phyloP scores from a whole-genome alignment of 2,888 invertebrate genomes.

The Endotricha flammealis region DNA sequence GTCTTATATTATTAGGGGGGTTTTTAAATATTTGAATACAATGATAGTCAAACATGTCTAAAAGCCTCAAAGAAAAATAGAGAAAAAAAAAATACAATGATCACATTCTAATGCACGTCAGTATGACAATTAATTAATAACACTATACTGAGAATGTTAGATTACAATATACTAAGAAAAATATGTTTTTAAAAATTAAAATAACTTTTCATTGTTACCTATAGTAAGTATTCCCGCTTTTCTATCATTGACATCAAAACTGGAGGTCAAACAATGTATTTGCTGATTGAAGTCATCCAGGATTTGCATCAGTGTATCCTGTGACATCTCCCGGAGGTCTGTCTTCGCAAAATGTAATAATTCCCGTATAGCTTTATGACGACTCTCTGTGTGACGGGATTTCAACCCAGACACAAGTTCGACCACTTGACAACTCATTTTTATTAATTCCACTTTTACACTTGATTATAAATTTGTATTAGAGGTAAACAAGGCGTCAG shows the following conservation, averaged over 20 bases:
- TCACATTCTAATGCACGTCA: no score
- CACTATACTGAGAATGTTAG: no score
- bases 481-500: no score
- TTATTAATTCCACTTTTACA: no score
- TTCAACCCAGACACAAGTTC: constrained; percentile 92
- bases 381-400: constrained; percentile 90
- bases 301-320: constrained; percentile 90
- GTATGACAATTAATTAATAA: no score
- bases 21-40: constrained; percentile 12
- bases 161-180: constrained; percentile 1
- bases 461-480: no score
- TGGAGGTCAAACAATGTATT: constrained; percentile 95
- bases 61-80: no score
- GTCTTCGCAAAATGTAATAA: constrained; percentile 93
- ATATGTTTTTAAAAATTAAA: no score
- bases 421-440: constrained; percentile 76
- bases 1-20: no score
- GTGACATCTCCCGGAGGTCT: constrained; percentile 91
- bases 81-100: no score
- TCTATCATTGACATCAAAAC: constrained; percentile 93
- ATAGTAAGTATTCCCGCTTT: constrained; percentile 97
- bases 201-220: no score
- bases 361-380: constrained; percentile 91
- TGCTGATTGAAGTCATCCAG: constrained; percentile 97
- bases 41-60: not conserved